phyloP scores from a whole-genome alignment of 2,797 vertebrate species.

The Bovichtus variegatus region DNA sequence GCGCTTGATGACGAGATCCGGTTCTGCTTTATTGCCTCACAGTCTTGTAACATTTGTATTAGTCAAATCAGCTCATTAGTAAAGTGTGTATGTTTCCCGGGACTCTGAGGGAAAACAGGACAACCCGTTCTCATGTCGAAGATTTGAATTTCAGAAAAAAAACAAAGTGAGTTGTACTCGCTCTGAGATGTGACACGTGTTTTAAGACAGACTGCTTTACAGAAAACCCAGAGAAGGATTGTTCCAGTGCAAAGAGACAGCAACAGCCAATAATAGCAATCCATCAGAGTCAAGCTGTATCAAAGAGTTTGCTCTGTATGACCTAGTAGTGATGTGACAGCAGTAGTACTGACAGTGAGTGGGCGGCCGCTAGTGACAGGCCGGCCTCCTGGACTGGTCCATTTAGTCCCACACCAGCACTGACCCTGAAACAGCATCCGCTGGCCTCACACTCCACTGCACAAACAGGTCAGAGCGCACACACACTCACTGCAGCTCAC shows the following conservation, averaged over 20 bases:
- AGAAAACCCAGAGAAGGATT: not conserved
- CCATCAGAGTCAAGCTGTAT: constrained; percentile 69
- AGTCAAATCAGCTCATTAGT: not conserved
- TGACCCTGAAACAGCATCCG: constrained; percentile 84
- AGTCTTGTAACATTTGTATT: too few relatives aligned
- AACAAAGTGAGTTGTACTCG: not conserved
- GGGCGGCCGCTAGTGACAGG: constrained; percentile 57
- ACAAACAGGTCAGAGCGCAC: constrained; percentile 82
- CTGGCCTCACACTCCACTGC: constrained; percentile 82
- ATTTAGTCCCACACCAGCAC: constrained; percentile 78
- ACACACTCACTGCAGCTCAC: constrained; percentile 36
- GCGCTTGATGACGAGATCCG: too few relatives aligned
- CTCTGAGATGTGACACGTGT: constrained; percentile 23
- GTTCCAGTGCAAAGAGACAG: constrained; percentile 27
- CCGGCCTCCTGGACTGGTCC: constrained; percentile 72
- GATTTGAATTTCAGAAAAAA: not conserved
- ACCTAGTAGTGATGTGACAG: constrained; percentile 68
- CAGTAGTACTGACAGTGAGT: constrained; percentile 63
- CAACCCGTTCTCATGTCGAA: not conserved
- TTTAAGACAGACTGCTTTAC: not conserved
- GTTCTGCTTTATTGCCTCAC: too few relatives aligned
- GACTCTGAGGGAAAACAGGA: not conserved
- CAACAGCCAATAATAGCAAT: constrained; percentile 45
- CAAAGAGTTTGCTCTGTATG: constrained; percentile 49
- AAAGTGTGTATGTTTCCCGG: not conserved